Conservation (phyloP, 2,888 invertebrate genomes). For the Agrochola circellaris region DNA sequence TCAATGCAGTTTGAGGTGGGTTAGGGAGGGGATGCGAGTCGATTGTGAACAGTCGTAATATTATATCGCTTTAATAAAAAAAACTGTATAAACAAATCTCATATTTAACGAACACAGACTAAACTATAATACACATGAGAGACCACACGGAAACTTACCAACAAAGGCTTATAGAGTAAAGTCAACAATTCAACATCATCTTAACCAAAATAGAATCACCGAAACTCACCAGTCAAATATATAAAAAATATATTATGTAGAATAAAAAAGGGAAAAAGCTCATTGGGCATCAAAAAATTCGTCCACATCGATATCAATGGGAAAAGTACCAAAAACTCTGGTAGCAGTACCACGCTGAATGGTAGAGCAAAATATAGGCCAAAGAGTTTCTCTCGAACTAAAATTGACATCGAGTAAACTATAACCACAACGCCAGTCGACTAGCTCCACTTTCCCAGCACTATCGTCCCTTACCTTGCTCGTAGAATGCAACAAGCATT, state of each 20-base stretch:
- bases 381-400: not conserved
- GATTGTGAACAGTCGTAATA: constrained; percentile 5
- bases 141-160: not conserved
- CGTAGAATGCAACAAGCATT: constrained; percentile 72
- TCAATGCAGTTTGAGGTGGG: constrained; percentile 56
- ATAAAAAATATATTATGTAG: not conserved
- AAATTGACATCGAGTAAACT: not conserved
- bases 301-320: too few relatives aligned
- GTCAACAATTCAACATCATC: not conserved
- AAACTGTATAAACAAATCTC: not conserved
- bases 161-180: not conserved
- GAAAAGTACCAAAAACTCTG: not conserved
- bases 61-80: not conserved
- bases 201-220: not conserved
- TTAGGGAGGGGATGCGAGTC: constrained; percentile 47
- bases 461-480: constrained; percentile 57
- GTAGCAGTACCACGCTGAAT: not conserved
- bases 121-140: not conserved
- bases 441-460: constrained; percentile 37
- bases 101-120: not conserved
- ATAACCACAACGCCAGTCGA: constrained; percentile 37
- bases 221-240: not conserved
- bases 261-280: not conserved
- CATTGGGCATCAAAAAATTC: not conserved
- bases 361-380: not conserved